Evolutionary conservation across 2,113 vertebrate genomes (phyloP).

Genomic region (Mola mola): DNA sequence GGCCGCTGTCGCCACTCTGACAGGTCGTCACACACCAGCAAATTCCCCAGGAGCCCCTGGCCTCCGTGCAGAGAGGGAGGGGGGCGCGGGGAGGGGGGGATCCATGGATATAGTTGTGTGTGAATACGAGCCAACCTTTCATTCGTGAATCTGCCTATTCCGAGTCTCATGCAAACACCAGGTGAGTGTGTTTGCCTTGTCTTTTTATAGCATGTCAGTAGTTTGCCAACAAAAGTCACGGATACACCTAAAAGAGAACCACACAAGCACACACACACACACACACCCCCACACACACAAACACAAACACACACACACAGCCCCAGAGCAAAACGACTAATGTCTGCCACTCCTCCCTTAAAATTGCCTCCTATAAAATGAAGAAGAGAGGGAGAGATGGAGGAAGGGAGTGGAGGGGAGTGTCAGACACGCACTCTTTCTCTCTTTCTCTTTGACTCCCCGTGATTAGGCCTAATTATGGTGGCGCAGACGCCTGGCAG

Average conservation of each 20-base stretch:
- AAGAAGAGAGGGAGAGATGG: constrained; percentile 62
- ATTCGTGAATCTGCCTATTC: constrained; percentile 40
- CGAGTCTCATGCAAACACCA: constrained; percentile 35
- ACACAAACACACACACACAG: constrained; percentile 23
- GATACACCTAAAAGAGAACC: constrained; percentile 44
- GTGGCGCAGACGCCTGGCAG: constrained; percentile 89
- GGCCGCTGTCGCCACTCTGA: constrained; percentile 81
- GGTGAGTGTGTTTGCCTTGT: constrained; percentile 40
- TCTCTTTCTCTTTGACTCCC: constrained; percentile 71
- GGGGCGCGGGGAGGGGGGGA: constrained; percentile 24
- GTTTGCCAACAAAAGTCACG: constrained; percentile 61
- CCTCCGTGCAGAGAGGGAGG: constrained; percentile 71
- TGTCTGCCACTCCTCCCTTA: constrained; percentile 82
- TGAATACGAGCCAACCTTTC: constrained; percentile 56
- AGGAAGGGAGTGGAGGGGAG: constrained; percentile 64
- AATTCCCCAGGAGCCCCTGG: constrained; percentile 80
- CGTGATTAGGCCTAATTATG: constrained; percentile 96
- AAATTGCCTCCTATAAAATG: constrained; percentile 89
- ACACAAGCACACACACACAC: constrained; percentile 11
- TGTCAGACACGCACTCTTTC: constrained; percentile 69
- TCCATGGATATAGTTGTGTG: constrained; percentile 41
- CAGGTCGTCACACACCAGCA: constrained; percentile 85
- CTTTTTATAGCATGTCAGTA: constrained; percentile 61
- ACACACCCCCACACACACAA: constrained; percentile 15
- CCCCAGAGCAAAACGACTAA: constrained; percentile 80